Conservation (phyloP, 2,888 invertebrate species). For the Cosmia trapezina region DNA sequence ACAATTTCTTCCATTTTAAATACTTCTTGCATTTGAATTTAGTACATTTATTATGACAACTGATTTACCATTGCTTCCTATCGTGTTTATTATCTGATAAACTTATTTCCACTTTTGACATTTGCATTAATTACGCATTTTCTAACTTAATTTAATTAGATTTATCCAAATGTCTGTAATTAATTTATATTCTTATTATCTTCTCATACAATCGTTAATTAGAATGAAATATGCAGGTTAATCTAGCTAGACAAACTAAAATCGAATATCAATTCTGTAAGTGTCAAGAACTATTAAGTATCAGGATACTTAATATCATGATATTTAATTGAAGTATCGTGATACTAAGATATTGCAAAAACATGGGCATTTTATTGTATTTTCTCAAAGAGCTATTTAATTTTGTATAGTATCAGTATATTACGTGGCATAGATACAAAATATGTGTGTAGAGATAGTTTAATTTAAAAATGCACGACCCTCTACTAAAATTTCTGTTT, state of each 20-base stretch:
- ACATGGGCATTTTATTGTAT: neutral
- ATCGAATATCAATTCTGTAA: neutral
- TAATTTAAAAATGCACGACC: neutral
- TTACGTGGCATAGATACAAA: conserved; percentile 11
- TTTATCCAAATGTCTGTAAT: neutral
- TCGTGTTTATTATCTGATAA: conserved; percentile 2
- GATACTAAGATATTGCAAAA: neutral
- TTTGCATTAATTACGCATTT: conserved; percentile 24
- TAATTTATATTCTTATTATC: neutral
- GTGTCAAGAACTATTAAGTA: neutral
- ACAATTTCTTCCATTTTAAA: conserved; percentile 21
- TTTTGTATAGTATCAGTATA: neutral
- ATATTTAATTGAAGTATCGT: neutral
- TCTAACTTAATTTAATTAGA: neutral
- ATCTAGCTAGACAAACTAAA: neutral
- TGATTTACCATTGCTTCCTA: conserved; percentile 30
- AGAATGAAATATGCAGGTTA: neutral
- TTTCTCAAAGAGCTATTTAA: conserved; percentile 5
- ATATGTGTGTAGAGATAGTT: conserved; percentile 9
- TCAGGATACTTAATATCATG: neutral
- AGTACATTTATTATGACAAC: neutral
- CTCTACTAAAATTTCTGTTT: neutral
- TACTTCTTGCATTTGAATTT: conserved; percentile 4
- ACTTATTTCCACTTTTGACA: neutral
- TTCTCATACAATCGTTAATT: neutral